Evolutionary conservation across 2,888 invertebrate species (phyloP), one percentile per base, ranked within the genome.

Genomic region (Litoditis marina): DNA sequence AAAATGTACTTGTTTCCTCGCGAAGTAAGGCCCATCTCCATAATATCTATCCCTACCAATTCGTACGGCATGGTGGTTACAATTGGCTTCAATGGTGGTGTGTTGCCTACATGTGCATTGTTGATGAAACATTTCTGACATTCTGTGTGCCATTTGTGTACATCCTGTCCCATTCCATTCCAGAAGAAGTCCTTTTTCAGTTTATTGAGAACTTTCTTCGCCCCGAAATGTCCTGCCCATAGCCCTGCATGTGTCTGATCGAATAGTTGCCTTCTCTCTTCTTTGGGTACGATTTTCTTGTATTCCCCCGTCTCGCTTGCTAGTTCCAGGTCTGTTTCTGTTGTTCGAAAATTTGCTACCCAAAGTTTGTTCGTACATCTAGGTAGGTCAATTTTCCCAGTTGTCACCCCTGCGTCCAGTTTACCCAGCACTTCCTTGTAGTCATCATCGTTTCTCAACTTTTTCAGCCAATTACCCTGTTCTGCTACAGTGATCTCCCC

Each of bases 1-100:
- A 69, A 27, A 0, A 58, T 36, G 36, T 67, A 69, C 4, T 56
- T 46, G 34, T 63, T 64, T 13, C 68, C 68, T 3, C 31, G 34
- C 6, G 32, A 11, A 0, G 49, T 39, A 2, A n/a, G 13, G 13
- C 63, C 65, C 27, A 68, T 4, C n/a, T 68, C 65, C 34, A 68
- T 22, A 22, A 68, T 13, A 50, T 68, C 60, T 1, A 59, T 22
- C 2, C 61, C 65, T 3, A 68, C 68, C 8, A 68, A 19, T 47
- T 68, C 68, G 32, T 56, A 30, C 11, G 68, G 68, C 13, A 25
- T 34, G 4, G 22, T n/a, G 0, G 60, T 25, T 0, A 62, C 34
- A 11, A 32, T 30, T 16, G 68, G 65, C 36, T 42, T 54, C 30
- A 68, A 19, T 1, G 68, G 65, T 16, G 68, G 34, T 16, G 49